Base-by-base conservation (phyloP, 2,797 vertebrate species). In the Philypnodon macrostomus region DNA sequence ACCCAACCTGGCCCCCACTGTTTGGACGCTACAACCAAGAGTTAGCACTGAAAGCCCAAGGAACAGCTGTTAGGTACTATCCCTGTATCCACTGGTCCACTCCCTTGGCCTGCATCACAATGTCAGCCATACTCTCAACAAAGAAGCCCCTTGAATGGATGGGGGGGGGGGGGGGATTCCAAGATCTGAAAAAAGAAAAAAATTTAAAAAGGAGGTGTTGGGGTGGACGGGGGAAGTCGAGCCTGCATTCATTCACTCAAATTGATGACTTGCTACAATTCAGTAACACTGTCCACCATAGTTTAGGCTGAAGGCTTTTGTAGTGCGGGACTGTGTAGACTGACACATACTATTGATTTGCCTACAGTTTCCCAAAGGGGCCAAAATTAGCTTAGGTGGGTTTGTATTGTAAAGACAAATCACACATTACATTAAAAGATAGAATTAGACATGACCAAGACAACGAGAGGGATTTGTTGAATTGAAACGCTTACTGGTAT, bases 191-290 rank as follows among this genome's bases (percentile, higher is more conserved):
- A 60, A 60, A 57, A 73, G 48, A 55, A 41, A 14, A 26, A 14
- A 19, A 10, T 10, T 10, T 21, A 44, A 26, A 17, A 58, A 65
- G 36, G 63, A 42, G 70, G 49, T 37, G 54, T 18, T 41, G 30
- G 30, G 18, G 14, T 5, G 48, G 39, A 18, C 19, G 1, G 37
- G 19, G 31, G 18, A 45, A 67, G 59, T 52, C 57, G 21, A 59
- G 62, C 59, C 32, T 16, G 55, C 64, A 60, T 76, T 67, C 52
- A 70, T 34, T 55, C 54, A 36, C 48, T 62, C 32, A 71, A 75
- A 80, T 42, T 58, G 72, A 77, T 76, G 68, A 83, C 60, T 79
- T 67, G 56, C 44, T 77, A 50, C 63, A 67, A 63, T 68, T 65
- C 56, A 58, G 67, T 32, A 60, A 72, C 68, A 68, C 38, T 75